Percentiles rank a stretch among this genome's conserved stretches.
Conservation (phyloP, 2,113 vertebrate species). For the Agelaius tricolor region DNA sequence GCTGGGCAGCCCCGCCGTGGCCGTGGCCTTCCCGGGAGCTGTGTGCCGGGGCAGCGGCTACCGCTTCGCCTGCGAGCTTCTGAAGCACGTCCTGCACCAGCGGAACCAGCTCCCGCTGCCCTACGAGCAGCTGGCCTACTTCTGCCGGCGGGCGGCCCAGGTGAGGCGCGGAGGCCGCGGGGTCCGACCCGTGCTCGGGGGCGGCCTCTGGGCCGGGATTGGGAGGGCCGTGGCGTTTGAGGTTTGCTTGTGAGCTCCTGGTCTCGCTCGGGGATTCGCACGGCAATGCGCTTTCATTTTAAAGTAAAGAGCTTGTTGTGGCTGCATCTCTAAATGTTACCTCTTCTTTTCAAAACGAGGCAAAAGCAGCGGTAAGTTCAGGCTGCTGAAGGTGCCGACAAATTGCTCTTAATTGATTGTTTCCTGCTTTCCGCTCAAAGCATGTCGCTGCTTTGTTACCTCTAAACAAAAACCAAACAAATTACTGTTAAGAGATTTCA, state of each 20-base stretch:
- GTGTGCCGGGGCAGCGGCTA: slow-evolving; percentile 88
- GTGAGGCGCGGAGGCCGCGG: neutral
- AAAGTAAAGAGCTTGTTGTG: accelerated
- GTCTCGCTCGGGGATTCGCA: neutral
- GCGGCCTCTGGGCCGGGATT: no score
- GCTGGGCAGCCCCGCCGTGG: slow-evolving; percentile 41
- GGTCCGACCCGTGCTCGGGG: neutral
- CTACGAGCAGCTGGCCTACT: slow-evolving; percentile 88
- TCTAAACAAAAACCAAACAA: neutral
- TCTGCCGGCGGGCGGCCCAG: slow-evolving; percentile 70
- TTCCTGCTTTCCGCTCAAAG: accelerated
- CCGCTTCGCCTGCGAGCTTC: slow-evolving; percentile 88
- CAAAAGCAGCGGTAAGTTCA: accelerated
- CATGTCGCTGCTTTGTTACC: accelerated
- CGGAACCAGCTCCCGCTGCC: slow-evolving; percentile 94
- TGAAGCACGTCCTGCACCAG: slow-evolving; percentile 92
- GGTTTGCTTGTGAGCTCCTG: no score
- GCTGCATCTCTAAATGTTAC: neutral
- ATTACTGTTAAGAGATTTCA: neutral
- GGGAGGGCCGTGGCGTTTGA: neutral
- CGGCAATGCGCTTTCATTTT: neutral
- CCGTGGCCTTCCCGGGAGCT: slow-evolving; percentile 82
- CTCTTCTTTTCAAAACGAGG: neutral
- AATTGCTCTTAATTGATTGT: neutral
- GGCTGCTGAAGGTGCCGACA: neutral